Evolutionary conservation across 2,888 invertebrate species (phyloP).

Genomic region (Antitype chi): DNA sequence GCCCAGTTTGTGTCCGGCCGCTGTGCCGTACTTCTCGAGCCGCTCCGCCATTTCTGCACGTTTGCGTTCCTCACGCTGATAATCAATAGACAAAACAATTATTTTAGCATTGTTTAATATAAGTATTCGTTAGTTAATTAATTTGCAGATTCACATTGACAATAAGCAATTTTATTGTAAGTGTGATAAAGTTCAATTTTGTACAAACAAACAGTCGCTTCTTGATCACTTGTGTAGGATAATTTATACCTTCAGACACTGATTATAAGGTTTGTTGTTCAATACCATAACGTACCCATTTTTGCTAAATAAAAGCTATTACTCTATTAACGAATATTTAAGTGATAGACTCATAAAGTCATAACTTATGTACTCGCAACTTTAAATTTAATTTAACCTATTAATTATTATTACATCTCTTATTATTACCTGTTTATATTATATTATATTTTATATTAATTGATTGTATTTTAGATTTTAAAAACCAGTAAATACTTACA

Average conservation of each 20-base stretch:
- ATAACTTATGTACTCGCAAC: too few species aligned
- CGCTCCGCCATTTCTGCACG: conserved; percentile 75
- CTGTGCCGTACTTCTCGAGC: conserved; percentile 78
- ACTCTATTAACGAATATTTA: too few species aligned
- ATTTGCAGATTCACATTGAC: not conserved
- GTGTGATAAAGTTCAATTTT: not conserved
- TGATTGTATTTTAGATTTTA: too few species aligned
- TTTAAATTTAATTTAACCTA: too few species aligned
- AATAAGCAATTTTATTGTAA: not conserved
- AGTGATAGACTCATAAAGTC: too few species aligned
- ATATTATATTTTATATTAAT: too few species aligned
- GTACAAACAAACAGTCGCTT: not conserved
- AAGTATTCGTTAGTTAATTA: not conserved
- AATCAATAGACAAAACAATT: not conserved
- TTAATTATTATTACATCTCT: too few species aligned
- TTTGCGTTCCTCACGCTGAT: conserved; percentile 81
- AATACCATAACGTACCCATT: too few species aligned
- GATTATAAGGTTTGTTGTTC: not conserved
- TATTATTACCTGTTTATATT: too few species aligned
- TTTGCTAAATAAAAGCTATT: too few species aligned
- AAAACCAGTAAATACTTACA: too few species aligned
- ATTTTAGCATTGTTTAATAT: not conserved
- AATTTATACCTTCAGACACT: not conserved
- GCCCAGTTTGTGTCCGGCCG: conserved; percentile 73
- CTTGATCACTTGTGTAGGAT: not conserved